These are phyloP conservation scores for Spicauda simplicius DNA, from an alignment of 2,888 invertebrate genomes.

Conservation along the genomic window DNA sequence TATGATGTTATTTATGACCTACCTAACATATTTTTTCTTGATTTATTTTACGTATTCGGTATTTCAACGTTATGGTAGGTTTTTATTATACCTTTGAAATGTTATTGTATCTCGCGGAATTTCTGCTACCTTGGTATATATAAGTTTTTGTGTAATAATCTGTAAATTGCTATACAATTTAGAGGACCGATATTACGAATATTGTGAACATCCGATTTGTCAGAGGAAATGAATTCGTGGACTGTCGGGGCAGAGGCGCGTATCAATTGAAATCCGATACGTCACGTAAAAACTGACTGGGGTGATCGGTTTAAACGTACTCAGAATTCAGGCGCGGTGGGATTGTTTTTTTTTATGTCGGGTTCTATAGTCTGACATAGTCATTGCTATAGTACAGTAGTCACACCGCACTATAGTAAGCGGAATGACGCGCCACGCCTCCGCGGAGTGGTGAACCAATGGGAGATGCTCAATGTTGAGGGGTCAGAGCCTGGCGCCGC, in stretches of 20 bases:
- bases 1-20: too few species aligned
- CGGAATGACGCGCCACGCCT: slow-evolving; percentile 46
- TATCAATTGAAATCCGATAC: slow-evolving; percentile 55
- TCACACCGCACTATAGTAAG: slow-evolving; percentile 34
- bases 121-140: too few species aligned
- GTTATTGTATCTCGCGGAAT: too few species aligned
- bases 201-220: background rate
- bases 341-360: slow-evolving; percentile 45
- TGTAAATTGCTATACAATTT: background rate
- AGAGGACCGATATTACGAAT: background rate
- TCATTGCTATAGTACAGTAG: slow-evolving; percentile 36
- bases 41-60: too few species aligned
- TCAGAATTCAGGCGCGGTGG: slow-evolving; percentile 54
- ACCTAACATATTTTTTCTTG: too few species aligned
- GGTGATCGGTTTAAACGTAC: slow-evolving; percentile 46
- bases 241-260: background rate
- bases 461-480: slow-evolving; percentile 34
- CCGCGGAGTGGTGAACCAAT: slow-evolving; percentile 53
- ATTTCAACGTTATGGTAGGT: too few species aligned
- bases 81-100: too few species aligned
- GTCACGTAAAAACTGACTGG: slow-evolving; percentile 48
- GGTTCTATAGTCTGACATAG: slow-evolving; percentile 49
- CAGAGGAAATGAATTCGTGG: background rate
- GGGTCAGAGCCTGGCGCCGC: slow-evolving; percentile 51
- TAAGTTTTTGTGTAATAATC: too few species aligned